Evolutionary conservation across 2,113 vertebrate genomes (phyloP).

Genomic region (Lycocorax pyrrhopterus): DNA sequence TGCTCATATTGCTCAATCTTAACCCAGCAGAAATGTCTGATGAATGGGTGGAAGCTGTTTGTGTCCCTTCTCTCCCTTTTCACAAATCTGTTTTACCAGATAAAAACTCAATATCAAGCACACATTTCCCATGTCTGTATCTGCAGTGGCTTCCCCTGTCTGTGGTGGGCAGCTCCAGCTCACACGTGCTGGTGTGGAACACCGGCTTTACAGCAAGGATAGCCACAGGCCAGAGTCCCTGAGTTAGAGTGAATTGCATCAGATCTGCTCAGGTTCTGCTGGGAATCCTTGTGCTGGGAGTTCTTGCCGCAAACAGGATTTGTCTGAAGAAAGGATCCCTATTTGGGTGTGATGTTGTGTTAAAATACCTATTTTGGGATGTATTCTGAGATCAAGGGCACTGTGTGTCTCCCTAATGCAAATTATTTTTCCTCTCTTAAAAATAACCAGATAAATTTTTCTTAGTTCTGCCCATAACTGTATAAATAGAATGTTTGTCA

Average conservation of each 20-base stretch:
- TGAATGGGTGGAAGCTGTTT: background rate
- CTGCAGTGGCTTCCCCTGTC: background rate
- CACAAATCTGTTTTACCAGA: background rate
- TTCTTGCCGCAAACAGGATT: background rate
- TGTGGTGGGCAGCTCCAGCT: background rate
- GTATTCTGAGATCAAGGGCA: background rate
- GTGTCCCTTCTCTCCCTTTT: background rate
- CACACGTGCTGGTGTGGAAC: background rate
- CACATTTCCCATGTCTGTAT: background rate
- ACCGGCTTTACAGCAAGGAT: background rate
- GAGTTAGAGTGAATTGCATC: fast-evolving
- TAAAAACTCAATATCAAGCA: background rate
- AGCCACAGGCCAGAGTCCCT: background rate
- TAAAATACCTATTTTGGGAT: background rate
- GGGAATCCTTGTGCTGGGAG: background rate
- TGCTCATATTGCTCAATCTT: background rate
- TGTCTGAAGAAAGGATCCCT: background rate
- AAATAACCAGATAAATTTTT: background rate
- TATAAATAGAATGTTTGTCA: background rate
- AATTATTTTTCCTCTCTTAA: background rate
- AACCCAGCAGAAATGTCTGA: background rate
- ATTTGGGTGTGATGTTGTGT: background rate
- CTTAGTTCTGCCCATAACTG: background rate
- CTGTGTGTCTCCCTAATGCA: background rate
- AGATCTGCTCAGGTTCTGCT: background rate